Conservation (phyloP, 2,113 vertebrate genomes). For the Holacanthus passer region DNA sequence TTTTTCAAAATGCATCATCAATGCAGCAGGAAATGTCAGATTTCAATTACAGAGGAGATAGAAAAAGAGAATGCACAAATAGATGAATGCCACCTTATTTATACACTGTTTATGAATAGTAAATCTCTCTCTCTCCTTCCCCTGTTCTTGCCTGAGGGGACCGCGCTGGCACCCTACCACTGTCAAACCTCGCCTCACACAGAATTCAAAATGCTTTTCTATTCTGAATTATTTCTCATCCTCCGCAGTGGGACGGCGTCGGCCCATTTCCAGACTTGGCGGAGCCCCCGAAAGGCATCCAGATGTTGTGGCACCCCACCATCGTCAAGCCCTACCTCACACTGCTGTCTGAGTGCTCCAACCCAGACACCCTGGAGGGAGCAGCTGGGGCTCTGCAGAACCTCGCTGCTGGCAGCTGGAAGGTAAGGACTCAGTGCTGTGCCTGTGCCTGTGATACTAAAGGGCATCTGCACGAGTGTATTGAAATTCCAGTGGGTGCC, state of each 20-base stretch:
- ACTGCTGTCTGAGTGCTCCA: slow-evolving; percentile 97
- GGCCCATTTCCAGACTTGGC: slow-evolving; percentile 96
- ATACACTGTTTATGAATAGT: slow-evolving; percentile 50
- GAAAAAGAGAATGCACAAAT: slow-evolving; percentile 26
- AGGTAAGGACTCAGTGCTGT: slow-evolving; percentile 85
- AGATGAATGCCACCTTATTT: slow-evolving; percentile 50
- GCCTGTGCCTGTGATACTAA: slow-evolving; percentile 36
- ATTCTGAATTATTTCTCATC: slow-evolving; percentile 57
- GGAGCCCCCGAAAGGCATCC: slow-evolving; percentile 96
- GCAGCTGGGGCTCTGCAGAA: slow-evolving; percentile 97
- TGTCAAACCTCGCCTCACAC: slow-evolving; percentile 46
- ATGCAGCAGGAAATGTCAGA: slow-evolving; percentile 45
- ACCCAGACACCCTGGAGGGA: slow-evolving; percentile 97
- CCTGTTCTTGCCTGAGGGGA: slow-evolving; percentile 39
- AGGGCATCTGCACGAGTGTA: slow-evolving; percentile 32
- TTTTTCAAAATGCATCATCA: not conserved
- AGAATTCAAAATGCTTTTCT: slow-evolving; percentile 42
- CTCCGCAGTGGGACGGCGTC: slow-evolving; percentile 94
- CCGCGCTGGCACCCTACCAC: slow-evolving; percentile 19
- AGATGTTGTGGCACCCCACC: slow-evolving; percentile 98
- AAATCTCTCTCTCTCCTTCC: slow-evolving; percentile 36
- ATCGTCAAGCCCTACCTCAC: slow-evolving; percentile 99
- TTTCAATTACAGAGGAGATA: slow-evolving; percentile 50
- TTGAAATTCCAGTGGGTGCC: slow-evolving; percentile 20
- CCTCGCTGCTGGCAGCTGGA: slow-evolving; percentile 97